phyloP scores from a whole-genome alignment of 2,113 vertebrate species.

The Dicerorhinus sumatrensis region DNA sequence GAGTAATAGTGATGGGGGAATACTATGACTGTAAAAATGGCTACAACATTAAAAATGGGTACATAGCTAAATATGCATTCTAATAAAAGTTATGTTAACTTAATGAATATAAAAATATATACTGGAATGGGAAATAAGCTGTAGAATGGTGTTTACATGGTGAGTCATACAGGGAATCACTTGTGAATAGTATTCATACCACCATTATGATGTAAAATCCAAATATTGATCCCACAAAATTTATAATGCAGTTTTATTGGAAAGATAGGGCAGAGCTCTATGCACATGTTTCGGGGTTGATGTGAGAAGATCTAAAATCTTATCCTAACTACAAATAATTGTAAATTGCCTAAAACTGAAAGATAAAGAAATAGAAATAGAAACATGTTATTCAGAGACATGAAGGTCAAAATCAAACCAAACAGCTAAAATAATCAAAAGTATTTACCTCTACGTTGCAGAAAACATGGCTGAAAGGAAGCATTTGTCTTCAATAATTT shows the following conservation, averaged over 20 bases:
- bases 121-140: neutral
- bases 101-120: neutral
- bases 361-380: neutral
- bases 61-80: neutral
- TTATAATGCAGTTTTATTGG: neutral
- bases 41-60: neutral
- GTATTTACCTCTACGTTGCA: neutral
- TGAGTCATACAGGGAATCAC: neutral
- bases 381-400: neutral
- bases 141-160: neutral
- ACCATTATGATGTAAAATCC: neutral
- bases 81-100: neutral
- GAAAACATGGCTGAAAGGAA: neutral
- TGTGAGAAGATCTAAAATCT: neutral
- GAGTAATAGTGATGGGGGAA: neutral
- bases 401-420: neutral
- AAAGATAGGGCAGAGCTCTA: neutral
- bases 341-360: neutral
- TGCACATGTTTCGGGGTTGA: neutral
- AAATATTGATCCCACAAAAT: neutral
- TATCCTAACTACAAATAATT: neutral
- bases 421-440: neutral
- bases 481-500: neutral
- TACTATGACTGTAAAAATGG: neutral
- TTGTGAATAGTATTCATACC: neutral